Evolutionary conservation across 2,888 invertebrate species (phyloP).

Genomic region (Lycocerus yunnanus): DNA sequence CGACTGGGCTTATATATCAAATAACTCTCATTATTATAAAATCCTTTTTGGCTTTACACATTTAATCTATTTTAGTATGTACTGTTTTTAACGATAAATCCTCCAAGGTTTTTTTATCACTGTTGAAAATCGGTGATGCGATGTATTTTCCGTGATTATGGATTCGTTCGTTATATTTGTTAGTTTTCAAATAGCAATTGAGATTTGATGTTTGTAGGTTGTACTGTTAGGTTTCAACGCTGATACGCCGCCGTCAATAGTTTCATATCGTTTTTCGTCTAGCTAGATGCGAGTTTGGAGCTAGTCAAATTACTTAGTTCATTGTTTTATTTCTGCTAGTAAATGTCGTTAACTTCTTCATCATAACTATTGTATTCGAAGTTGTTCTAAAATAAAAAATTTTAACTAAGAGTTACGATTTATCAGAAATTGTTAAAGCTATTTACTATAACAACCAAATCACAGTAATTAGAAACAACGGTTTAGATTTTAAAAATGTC

Average conservation of each 20-base stretch:
- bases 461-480: neutral
- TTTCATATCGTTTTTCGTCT: neutral
- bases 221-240: neutral
- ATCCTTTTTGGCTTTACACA: no score
- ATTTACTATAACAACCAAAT: neutral
- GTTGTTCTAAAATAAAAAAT: neutral
- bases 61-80: no score
- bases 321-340: neutral
- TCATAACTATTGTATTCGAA: neutral
- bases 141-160: no score
- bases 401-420: no score
- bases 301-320: neutral
- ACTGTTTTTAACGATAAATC: no score
- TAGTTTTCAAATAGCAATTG: neutral
- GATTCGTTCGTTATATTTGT: no score
- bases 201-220: neutral
- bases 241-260: no score
- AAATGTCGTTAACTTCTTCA: neutral
- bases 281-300: neutral
- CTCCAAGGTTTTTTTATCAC: no score
- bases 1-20: no score
- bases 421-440: neutral
- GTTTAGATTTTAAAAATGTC: neutral
- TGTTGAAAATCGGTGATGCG: no score
- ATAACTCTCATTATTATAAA: no score